Conservation (phyloP, 53 echinoderm and acorn worm species). For the Paelopatides confundens region DNA sequence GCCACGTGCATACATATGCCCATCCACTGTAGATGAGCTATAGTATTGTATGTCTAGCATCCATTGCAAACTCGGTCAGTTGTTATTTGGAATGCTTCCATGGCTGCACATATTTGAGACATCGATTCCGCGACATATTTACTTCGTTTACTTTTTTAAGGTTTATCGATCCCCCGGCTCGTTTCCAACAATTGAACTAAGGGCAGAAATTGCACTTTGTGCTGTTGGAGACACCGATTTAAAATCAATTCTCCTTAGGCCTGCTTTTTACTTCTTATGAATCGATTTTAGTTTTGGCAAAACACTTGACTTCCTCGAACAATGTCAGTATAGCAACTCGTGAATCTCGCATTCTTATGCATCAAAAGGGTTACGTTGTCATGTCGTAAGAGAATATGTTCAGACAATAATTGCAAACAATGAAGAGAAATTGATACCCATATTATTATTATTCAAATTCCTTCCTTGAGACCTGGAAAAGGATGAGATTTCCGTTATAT, state of each 20-base stretch:
- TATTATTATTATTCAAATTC: neutral
- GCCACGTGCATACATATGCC: neutral
- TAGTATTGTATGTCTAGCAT: neutral
- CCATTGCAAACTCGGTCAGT: constrained; percentile 26
- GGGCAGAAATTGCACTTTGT: constrained; percentile 29
- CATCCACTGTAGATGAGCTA: neutral
- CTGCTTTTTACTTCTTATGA: constrained; percentile 43
- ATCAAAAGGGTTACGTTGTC: neutral
- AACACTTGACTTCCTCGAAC: constrained; percentile 45
- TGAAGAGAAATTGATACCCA: constrained; percentile 27
- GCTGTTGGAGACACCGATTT: constrained; percentile 50
- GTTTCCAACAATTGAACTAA: constrained; percentile 23
- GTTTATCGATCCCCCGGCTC: constrained; percentile 32
- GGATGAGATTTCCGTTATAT: too few relatives aligned
- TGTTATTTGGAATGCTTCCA: constrained; percentile 34
- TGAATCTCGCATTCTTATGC: neutral
- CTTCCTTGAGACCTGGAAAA: neutral
- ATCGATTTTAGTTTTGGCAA: constrained; percentile 43
- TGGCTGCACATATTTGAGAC: constrained; percentile 25
- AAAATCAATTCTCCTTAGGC: constrained; percentile 52
- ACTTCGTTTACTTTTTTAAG: constrained; percentile 33
- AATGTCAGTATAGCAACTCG: constrained; percentile 3
- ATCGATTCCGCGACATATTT: constrained; percentile 42
- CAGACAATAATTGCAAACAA: neutral
- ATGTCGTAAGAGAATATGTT: neutral